phyloP scores from a whole-genome alignment of 2,113 vertebrate species.

The Murina feae region DNA sequence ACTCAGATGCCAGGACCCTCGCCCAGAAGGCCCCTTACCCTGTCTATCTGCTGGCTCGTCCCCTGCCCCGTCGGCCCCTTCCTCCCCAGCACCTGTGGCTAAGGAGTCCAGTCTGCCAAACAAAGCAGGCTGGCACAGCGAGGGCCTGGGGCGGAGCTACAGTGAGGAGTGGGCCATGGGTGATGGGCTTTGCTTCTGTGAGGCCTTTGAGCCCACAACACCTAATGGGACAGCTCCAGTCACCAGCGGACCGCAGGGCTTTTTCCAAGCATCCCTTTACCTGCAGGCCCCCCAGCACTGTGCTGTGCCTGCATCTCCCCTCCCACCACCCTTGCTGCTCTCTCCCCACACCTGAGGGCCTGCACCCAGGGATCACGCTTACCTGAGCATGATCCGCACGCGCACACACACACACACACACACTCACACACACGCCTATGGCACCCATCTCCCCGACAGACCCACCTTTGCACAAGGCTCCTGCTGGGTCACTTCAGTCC shows the following conservation, averaged over 20 bases:
- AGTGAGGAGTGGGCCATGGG: neutral
- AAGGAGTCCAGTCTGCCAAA: neutral
- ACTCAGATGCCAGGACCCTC: neutral
- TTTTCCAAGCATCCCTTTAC: neutral
- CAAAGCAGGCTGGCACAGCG: neutral
- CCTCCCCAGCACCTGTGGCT: neutral
- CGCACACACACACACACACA: rapidly evolving
- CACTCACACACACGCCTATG: rapidly evolving
- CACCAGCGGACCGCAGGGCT: neutral
- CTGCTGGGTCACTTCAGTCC: neutral
- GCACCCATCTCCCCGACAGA: neutral
- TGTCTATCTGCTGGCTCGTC: neutral
- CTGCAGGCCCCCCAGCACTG: neutral
- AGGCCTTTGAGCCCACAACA: neutral
- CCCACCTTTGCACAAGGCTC: neutral
- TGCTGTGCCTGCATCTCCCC: neutral
- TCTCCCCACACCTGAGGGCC: neutral
- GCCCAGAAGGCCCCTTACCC: neutral
- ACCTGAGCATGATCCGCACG: neutral
- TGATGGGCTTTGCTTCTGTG: neutral
- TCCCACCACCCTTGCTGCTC: neutral
- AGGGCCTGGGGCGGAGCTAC: neutral
- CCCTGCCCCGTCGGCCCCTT: neutral
- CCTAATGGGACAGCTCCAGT: neutral
- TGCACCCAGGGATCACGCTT: neutral